Evolutionary conservation across 2,797 vertebrate genomes (phyloP), one percentile per base, ranked within the genome.

Genomic region (Oreortyx pictus): DNA sequence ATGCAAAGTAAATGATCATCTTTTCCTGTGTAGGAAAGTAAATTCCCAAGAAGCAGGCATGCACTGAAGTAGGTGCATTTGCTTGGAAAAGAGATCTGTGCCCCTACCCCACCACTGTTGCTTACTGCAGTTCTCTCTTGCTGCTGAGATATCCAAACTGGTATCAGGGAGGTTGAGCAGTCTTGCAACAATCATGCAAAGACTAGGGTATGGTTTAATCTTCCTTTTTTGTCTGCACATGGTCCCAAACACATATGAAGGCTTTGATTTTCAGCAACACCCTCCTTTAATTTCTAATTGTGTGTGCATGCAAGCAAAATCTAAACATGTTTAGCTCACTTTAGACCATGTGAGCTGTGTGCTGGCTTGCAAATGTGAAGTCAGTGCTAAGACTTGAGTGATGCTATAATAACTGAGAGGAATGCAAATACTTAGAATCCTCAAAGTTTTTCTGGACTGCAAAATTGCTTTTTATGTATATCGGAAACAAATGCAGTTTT

Each of bases 251-350:
- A 6, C 0, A 0, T 2, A 8, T 1, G 8, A 62, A 73, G 4
- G 17, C 11, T 86, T 24, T 37, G 52, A 25, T 72, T 82, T 83
- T 72, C 46, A 46, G 33, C 10, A 23, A 3, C 11, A 50, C 11
- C 9, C 8, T 7, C 29, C 80, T 72, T 11, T 41, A 19, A 50
- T 80, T 87, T 54, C 17, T 8, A 14, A 7, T 1, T 12, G 10
- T 9, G 10, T 33, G 67, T 19, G 17, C 22, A 2, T 0, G 0
- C 39, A 14, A 23, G 14, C 5, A 6, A 23, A 47, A 47, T 11
- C 46, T 24, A 47, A 23, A 47, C 22, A 4, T 47, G 46, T 47
- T 47, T 47, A 2, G 22, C 22, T 24, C 46, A 47, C 46, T 47
- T 47, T 22, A 47, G 46, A 47, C 25, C 49, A 27, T 27, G 25